Base-by-base conservation (phyloP, 1,140 invertebrate species). In the Hylyphantes graminicola region DNA sequence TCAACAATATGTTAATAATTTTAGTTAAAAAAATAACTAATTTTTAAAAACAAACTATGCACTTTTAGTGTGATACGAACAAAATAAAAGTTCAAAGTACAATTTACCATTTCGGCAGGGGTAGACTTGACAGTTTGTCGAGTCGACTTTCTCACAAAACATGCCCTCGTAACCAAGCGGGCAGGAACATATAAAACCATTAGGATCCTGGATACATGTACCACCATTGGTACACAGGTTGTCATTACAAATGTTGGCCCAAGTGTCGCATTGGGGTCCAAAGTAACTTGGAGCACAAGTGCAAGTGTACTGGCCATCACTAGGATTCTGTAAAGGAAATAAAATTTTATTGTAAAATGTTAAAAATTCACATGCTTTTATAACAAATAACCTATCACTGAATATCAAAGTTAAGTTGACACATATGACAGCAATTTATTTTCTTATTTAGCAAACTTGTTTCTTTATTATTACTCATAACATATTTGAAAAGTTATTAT, bases 141-240 rank as follows among this genome's bases (percentile, higher is more conserved):
- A 95, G 89, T 97, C 94, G 19, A 65, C 15, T 51, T 86, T 63
- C 70, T 86, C 85, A 74, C 82, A 87, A 7, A 54, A 59, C 51
- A 54, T 17, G 19, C 86, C 87, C 70, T 67, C 65, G 76, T 78
- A 87, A 35, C 84, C 85, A 19, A 54, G 48, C 35, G 72, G 73
- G n/a, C 79, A 86, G 65, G 61, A n/a, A 82, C 86, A 85, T 13
- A 67, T 68, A 64, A 85, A 81, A 15, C 67, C 74, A 15, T 72
- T 51, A 70, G 87, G 87, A 11, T 88, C 87, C 19, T 87, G 82
- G 15, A 87, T 81, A 88, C 96, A 97, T 0, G 93, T 94, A 15
- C 95, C 95, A 7, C 95, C 95, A 89, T 96, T 96, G 87, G 93
- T 90, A 89, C 95, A 96, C 67, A 93, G 93, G 88, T 93, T 92